These are phyloP conservation scores for Cyprichromis sp. DNA, from an alignment of 2,113 vertebrate genomes.

Conservation along the genomic window DNA sequence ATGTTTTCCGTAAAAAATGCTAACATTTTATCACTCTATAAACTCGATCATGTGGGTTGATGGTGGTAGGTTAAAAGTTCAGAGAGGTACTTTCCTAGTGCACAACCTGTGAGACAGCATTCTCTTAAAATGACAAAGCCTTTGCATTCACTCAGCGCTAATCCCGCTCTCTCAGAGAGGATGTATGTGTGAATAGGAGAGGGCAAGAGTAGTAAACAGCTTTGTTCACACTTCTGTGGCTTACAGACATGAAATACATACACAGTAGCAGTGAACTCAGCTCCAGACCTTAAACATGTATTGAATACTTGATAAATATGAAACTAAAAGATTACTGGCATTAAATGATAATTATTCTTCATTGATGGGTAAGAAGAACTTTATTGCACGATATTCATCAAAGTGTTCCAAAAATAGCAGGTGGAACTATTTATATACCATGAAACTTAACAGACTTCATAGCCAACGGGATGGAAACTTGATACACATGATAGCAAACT, in stretches of 20 bases:
- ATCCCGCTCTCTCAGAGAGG: background rate
- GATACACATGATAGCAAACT: background rate
- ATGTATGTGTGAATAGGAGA: background rate
- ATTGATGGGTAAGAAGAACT: background rate
- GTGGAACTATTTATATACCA: background rate
- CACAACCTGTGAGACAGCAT: conserved; percentile 31
- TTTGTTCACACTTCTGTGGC: background rate
- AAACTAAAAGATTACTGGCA: background rate
- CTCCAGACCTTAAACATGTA: background rate
- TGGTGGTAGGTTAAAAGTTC: background rate
- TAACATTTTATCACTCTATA: background rate
- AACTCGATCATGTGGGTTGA: background rate
- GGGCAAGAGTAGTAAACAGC: background rate
- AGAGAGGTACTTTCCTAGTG: background rate
- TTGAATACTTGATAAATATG: background rate
- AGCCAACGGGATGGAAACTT: background rate
- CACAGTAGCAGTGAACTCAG: background rate
- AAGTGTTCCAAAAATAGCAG: background rate
- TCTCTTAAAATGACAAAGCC: conserved; percentile 22
- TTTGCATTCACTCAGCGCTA: background rate
- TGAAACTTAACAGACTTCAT: background rate
- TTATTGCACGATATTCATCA: background rate
- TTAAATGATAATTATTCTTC: background rate
- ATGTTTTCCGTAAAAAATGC: background rate
- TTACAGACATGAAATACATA: background rate